Conservation (phyloP, 2,113 vertebrate genomes). For the Antechinus flavipes region DNA sequence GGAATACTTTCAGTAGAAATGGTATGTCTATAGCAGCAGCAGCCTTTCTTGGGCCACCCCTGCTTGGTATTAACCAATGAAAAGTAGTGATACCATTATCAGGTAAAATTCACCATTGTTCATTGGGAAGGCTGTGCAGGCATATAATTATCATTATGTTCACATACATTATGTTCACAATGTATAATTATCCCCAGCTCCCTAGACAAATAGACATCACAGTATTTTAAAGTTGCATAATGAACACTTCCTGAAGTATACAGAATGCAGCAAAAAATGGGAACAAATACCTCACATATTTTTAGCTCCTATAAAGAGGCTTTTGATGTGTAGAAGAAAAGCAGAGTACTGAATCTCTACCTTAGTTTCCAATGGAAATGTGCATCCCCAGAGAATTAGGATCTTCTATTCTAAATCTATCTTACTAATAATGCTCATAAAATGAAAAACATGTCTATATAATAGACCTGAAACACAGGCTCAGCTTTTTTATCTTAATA, state of each 20-base stretch:
- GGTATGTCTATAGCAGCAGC: neutral
- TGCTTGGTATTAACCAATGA: constrained; percentile 43
- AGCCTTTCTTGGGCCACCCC: neutral
- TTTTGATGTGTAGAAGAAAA: constrained; percentile 49
- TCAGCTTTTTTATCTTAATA: neutral
- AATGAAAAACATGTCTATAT: neutral
- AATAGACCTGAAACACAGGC: neutral
- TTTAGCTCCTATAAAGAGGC: constrained; percentile 50
- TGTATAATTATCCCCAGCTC: constrained; percentile 69
- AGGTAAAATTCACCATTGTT: constrained; percentile 47
- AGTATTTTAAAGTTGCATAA: constrained; percentile 56
- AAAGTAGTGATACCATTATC: constrained; percentile 41
- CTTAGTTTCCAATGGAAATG: constrained; percentile 24
- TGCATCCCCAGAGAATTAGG: neutral
- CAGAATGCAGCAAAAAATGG: constrained; percentile 39
- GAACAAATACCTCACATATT: constrained; percentile 18
- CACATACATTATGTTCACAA: constrained; percentile 63
- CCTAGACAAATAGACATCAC: constrained; percentile 37
- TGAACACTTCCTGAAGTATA: constrained; percentile 49
- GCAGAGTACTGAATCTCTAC: neutral
- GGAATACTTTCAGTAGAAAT: constrained; percentile 36
- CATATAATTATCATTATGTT: constrained; percentile 69
- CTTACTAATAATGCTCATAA: constrained; percentile 9
- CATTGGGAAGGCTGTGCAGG: constrained; percentile 46
- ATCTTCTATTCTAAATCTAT: constrained; percentile 6